Base-by-base conservation (phyloP, 2,888 invertebrate genomes). In the Brassicogethes aeneus region DNA sequence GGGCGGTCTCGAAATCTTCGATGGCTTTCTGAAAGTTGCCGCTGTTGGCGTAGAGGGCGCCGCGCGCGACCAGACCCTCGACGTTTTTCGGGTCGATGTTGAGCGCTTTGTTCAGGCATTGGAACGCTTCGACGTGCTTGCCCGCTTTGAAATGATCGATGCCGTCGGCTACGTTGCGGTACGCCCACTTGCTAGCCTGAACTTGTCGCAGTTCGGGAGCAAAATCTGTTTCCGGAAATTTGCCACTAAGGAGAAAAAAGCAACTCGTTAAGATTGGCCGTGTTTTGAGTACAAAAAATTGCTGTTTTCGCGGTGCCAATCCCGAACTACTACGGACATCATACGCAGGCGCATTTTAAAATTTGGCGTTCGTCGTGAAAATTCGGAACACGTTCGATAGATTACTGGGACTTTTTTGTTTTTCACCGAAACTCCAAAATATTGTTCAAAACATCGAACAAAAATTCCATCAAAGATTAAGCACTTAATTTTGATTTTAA, bases 131-230 rank as follows among this genome's bases (percentile, higher is more conserved):
- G 0, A 89, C 84, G 66, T 91, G 91, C 55, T 88, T 79, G 34
- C 92, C 92, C 34, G 85, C 83, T 70, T 95, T 95, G 71, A 94
- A 94, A 70, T 89, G 87, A 61, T 88, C 86, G 57, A 95, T 93
- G 15, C 95, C 95, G 68, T 93, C 90, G n/a, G 92, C 90, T 15
- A 95, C 94, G 61, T 73, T 75, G 65, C 88, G 81, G 69, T 91
- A 90, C 1, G 93, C 93, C 90, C 91, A 91, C 68, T 90, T 90
- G 65, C 87, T 86, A 36, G 92, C 91, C 70, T 95, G 94, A 15
- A 83, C 79, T 69, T 90, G 89, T 44, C 92, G 80, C 53, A 95
- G 72, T 65, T 88, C 87, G 54, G 77, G 76, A 30, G 90, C 87
- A 68, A 83, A 89, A 58, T 93, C 92, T 52, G 81, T 75, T 47